Conservation (phyloP, 2,888 invertebrate species). For the Nomada ferruginata region DNA sequence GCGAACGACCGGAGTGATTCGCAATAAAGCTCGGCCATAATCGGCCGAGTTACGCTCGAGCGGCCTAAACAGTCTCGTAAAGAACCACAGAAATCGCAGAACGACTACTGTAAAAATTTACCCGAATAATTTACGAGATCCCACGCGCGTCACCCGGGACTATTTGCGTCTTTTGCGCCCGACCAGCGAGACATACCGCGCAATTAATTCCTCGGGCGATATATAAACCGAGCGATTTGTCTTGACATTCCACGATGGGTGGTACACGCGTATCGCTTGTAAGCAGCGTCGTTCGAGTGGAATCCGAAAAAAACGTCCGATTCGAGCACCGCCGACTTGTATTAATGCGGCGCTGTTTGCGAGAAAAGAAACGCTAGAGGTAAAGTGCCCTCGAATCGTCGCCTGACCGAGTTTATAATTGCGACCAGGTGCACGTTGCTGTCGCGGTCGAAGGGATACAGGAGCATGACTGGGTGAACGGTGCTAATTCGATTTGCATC, state of each 20-base stretch:
- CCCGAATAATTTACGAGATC: conserved; percentile 38
- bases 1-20: not conserved
- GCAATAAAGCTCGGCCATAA: not conserved
- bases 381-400: not conserved
- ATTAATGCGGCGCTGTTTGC: conserved; percentile 30
- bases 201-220: conserved; percentile 54
- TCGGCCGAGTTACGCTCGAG: not conserved
- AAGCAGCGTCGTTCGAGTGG: conserved; percentile 39
- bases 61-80: conserved; percentile 6
- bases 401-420: conserved; percentile 16
- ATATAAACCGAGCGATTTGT: conserved; percentile 57
- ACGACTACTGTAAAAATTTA: conserved; percentile 23
- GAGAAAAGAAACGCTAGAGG: conserved; percentile 5
- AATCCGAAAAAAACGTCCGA: conserved; percentile 28
- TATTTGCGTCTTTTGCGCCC: conserved; percentile 44
- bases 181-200: conserved; percentile 25
- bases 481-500: conserved; percentile 42
- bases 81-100: not conserved
- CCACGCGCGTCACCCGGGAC: conserved; percentile 27
- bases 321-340: conserved; percentile 3
- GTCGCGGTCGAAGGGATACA: conserved; percentile 1
- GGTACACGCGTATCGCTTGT: conserved; percentile 37
- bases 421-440: not conserved
- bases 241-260: conserved; percentile 46
- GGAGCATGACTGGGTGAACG: conserved; percentile 22